Evolutionary conservation across 2,113 vertebrate species (phyloP).

Genomic region (Rhadina sibilatrix): DNA sequence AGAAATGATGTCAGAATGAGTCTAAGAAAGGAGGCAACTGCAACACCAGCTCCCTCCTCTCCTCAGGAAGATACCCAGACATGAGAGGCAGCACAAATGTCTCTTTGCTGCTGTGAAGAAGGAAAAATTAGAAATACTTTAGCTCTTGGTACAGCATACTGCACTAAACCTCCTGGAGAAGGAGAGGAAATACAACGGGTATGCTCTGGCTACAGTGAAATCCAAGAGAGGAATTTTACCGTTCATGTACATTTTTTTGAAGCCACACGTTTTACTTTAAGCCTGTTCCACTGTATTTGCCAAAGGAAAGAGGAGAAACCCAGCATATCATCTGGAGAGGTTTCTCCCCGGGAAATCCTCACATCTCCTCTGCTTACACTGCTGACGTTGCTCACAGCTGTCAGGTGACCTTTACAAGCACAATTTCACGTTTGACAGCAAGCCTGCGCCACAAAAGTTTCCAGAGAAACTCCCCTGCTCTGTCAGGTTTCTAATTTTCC

Average conservation of each 20-base stretch:
- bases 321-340: background rate
- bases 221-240: background rate
- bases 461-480: background rate
- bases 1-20: background rate
- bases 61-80: background rate
- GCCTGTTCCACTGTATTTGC: background rate
- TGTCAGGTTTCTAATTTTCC: background rate
- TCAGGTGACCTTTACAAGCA: conserved; percentile 4
- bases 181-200: background rate
- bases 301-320: conserved; percentile 31
- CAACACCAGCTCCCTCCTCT: background rate
- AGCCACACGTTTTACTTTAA: background rate
- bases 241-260: background rate
- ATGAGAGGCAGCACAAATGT: background rate
- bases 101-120: background rate
- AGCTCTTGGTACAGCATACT: background rate
- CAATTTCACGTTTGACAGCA: background rate
- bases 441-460: background rate
- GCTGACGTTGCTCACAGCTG: background rate
- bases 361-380: background rate
- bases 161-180: background rate
- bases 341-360: conserved; percentile 33
- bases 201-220: background rate
- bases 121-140: background rate
- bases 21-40: background rate